phyloP scores from a whole-genome alignment of 1,140 invertebrate genomes.

The Hestina assimilis region DNA sequence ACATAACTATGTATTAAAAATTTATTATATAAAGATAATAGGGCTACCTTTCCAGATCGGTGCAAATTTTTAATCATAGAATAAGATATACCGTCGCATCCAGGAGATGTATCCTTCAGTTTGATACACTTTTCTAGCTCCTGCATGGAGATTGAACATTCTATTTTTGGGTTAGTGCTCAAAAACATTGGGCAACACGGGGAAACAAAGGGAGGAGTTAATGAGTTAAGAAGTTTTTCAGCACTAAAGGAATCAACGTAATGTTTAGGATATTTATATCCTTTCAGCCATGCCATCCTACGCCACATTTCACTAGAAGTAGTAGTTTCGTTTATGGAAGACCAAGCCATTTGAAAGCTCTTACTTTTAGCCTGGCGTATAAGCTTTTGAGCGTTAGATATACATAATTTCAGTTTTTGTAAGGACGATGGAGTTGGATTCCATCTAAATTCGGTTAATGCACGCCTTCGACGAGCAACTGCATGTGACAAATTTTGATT shows the following conservation, averaged over 20 bases:
- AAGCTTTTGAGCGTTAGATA: no score
- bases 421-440: conserved; percentile 33
- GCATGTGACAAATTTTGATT: conserved; percentile 9
- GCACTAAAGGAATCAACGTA: neutral
- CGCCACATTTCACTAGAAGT: no score
- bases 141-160: conserved; percentile 1
- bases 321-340: no score
- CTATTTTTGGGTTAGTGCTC: neutral
- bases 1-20: conserved; percentile 5
- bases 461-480: conserved; percentile 11
- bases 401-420: conserved; percentile 3
- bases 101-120: conserved; percentile 14
- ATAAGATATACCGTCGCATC: conserved; percentile 15
- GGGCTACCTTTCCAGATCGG: neutral
- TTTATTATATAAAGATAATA: conserved; percentile 9
- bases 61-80: conserved; percentile 23
- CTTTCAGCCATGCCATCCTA: no score
- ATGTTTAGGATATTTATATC: neutral
- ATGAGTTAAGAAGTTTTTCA: neutral
- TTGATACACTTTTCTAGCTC: conserved; percentile 16
- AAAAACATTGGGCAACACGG: neutral
- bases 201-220: conserved; percentile 3
- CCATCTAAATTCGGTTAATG: conserved; percentile 18
- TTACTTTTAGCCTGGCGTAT: no score
- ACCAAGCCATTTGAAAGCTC: no score